Evolutionary conservation across 1,140 invertebrate species (phyloP).

Genomic region (Sminthurinus signatus): DNA sequence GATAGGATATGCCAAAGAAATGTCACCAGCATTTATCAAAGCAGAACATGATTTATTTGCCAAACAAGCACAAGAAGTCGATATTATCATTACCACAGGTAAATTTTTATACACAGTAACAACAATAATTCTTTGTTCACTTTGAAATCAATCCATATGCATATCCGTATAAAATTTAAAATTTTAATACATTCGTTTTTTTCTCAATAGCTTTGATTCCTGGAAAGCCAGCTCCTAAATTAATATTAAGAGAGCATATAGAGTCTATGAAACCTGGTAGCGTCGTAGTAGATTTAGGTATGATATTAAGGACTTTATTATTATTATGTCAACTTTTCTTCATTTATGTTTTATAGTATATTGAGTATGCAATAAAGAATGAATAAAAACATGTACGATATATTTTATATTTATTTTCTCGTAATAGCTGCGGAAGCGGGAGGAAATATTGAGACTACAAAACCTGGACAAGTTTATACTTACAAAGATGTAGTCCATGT

Average conservation of each 20-base stretch:
- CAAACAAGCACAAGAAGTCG: conserved; percentile 70
- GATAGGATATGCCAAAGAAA: conserved; percentile 51
- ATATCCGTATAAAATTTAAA: neutral
- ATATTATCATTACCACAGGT: conserved; percentile 41
- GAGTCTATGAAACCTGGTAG: conserved; percentile 32
- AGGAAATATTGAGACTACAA: conserved; percentile 71
- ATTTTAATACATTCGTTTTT: too few relatives aligned
- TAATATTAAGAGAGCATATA: conserved; percentile 59
- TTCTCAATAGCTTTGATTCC: neutral
- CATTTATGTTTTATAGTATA: too few relatives aligned
- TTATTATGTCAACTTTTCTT: too few relatives aligned
- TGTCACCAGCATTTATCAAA: conserved; percentile 80
- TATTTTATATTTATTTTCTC: conserved; percentile 55
- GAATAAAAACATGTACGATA: too few relatives aligned
- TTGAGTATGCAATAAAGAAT: too few relatives aligned
- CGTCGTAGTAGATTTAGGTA: too few relatives aligned
- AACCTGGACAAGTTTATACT: conserved; percentile 65
- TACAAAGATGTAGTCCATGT: conserved; percentile 77
- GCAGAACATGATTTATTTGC: conserved; percentile 80
- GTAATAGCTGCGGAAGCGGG: conserved; percentile 70
- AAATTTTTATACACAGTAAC: neutral
- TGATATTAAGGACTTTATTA: too few relatives aligned
- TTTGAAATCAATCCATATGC: too few relatives aligned
- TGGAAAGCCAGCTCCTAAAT: conserved; percentile 68
- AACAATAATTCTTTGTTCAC: too few relatives aligned